phyloP scores from a whole-genome alignment of 2,113 vertebrate genomes.

The Deroptyus accipitrinus region DNA sequence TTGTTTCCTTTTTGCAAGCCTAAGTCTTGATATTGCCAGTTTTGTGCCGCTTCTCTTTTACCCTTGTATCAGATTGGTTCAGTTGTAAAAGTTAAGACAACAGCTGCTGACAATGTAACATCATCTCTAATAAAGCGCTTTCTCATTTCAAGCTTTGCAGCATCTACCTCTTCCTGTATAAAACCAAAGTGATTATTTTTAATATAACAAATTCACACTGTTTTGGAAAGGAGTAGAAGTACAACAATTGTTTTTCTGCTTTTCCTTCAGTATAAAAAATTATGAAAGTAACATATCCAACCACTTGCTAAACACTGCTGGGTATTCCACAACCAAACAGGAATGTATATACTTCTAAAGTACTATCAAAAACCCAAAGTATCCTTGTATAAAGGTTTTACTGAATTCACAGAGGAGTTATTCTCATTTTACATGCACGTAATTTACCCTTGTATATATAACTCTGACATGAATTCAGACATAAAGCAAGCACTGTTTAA shows the following conservation, averaged over 20 bases:
- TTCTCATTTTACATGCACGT: constrained; percentile 34
- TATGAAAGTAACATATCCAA: background rate
- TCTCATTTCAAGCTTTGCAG: background rate
- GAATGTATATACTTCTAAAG: constrained; percentile 2
- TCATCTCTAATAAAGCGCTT: background rate
- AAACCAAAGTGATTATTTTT: background rate
- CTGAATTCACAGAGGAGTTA: constrained; percentile 53
- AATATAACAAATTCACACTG: background rate
- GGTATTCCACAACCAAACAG: background rate
- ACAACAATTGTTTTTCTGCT: background rate
- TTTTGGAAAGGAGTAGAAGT: background rate
- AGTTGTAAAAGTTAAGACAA: background rate
- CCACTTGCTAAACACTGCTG: background rate
- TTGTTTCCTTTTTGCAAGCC: background rate
- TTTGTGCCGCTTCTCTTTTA: background rate
- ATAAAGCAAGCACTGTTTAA: constrained; percentile 53
- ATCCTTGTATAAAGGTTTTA: background rate
- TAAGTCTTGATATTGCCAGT: background rate
- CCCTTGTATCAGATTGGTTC: background rate
- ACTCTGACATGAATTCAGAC: constrained; percentile 43
- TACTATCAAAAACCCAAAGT: constrained; percentile 43
- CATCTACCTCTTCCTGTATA: background rate
- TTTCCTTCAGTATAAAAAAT: constrained; percentile 14
- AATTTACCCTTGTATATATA: constrained; percentile 47
- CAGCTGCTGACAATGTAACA: background rate